Evolutionary conservation across 2,888 invertebrate genomes (phyloP).

Genomic region (Spilarctia lutea): DNA sequence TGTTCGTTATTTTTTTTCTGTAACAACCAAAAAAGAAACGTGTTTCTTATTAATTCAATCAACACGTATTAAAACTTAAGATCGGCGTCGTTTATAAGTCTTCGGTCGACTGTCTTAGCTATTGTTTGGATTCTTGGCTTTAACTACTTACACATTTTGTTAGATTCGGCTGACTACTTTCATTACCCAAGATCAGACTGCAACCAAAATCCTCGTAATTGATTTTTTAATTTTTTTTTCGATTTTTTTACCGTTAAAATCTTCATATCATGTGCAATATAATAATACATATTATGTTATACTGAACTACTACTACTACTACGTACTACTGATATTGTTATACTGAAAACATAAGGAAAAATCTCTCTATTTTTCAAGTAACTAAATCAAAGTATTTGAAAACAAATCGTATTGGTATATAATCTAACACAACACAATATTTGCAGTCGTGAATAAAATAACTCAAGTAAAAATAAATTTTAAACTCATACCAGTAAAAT

Average conservation of each 20-base stretch:
- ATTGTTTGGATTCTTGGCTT: conserved; percentile 59
- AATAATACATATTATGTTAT: too few relatives aligned
- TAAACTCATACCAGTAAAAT: too few relatives aligned
- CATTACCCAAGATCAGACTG: conserved; percentile 35
- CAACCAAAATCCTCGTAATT: conserved; percentile 37
- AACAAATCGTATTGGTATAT: too few relatives aligned
- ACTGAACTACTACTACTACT: too few relatives aligned
- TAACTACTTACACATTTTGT: conserved; percentile 57
- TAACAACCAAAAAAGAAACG: conserved; percentile 22
- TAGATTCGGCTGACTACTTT: conserved; percentile 40
- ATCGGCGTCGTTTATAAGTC: conserved; percentile 57
- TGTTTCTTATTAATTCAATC: conserved; percentile 50
- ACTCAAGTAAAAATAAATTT: too few relatives aligned
- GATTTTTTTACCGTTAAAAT: too few relatives aligned
- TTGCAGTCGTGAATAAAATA: too few relatives aligned
- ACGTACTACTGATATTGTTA: too few relatives aligned
- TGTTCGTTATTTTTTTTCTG: not conserved
- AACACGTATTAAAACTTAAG: conserved; percentile 54
- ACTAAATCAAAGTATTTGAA: too few relatives aligned
- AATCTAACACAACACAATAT: too few relatives aligned
- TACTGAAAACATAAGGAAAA: too few relatives aligned
- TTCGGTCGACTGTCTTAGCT: conserved; percentile 58
- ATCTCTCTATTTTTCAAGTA: too few relatives aligned
- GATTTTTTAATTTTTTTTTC: conserved; percentile 20
- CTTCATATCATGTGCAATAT: conserved; percentile 3